Evolutionary conservation across 2,888 invertebrate genomes (phyloP), one percentile per base, ranked within the genome.

Genomic region (Lordiphosa fenestrarum): DNA sequence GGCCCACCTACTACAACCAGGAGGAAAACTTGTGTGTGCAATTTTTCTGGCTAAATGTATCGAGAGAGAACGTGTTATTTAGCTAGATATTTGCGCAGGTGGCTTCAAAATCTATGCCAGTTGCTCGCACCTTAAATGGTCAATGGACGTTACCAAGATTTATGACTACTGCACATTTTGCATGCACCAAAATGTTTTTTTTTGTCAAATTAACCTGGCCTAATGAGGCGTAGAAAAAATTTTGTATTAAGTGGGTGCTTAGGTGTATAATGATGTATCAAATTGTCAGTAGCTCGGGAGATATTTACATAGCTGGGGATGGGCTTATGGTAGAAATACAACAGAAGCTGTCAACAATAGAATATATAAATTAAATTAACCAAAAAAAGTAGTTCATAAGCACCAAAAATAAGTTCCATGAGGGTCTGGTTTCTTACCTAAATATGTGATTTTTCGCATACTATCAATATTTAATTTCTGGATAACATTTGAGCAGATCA

Each of bases 101-200:
- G 85, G 83, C 51, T 66, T 39, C 60, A 36, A 70, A 77, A 86
- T 74, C 77, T 86, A 65, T 85, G 85, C 69, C 85, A 84, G 69
- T 86, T 86, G 84, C 67, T 73, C 69, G 71, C 74, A 70, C 86
- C 86, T 75, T 82, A 84, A 84, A 74, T 68, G 75, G 85, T n/a
- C 73, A 70, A 65, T 68, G 47, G 55, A 67, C 53, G 54, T 54
- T 66, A 63, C 42, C 62, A 67, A 54, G 57, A 73, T 70, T 62
- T 73, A 66, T 80, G 68, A 48, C 58, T 66, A 46, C 44, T 33
- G 15, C 44, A 15, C 44, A 15, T 15, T 4, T 42, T 30, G 42
- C 13, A 13, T 42, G 15, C 19, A 48, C 53, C 36, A n/a, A n/a
- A n/a, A n/a, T n/a, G n/a, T n/a, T n/a, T n/a, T n/a, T n/a, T n/a